These are phyloP conservation scores for Tyrophagus putrescentiae DNA, from an alignment of 1,140 invertebrate genomes.

Conservation along the genomic window DNA sequence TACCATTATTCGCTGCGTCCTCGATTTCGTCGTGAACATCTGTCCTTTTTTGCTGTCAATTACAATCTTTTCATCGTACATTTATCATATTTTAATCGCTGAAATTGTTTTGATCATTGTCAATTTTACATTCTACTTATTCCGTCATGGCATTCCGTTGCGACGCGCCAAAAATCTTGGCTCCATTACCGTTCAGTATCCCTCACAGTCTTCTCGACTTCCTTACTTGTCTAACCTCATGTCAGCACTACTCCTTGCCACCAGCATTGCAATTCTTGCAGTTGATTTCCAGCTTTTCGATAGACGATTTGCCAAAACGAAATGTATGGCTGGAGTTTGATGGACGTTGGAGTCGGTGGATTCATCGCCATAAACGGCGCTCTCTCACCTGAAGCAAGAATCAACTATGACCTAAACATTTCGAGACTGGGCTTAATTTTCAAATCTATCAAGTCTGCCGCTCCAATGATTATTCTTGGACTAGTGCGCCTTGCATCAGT, in stretches of 20 bases:
- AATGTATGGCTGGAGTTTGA: conserved; percentile 67
- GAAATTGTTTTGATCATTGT: neutral
- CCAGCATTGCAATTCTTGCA: conserved; percentile 60
- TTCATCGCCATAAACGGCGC: conserved; percentile 55
- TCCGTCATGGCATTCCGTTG: neutral
- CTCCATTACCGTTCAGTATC: neutral
- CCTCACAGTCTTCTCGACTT: neutral
- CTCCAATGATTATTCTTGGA: conserved; percentile 45
- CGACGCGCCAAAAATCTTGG: neutral
- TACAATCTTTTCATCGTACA: conserved; percentile 1
- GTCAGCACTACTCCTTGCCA: conserved; percentile 15
- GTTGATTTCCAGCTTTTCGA: conserved; percentile 84
- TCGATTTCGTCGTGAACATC: conserved; percentile 15
- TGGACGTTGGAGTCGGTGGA: conserved; percentile 84
- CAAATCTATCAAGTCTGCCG: conserved; percentile 22
- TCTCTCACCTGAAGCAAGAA: conserved; percentile 22
- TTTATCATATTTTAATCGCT: neutral
- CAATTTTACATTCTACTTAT: neutral
- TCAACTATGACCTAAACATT: neutral
- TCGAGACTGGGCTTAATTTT: neutral
- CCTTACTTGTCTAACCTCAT: conserved; percentile 17
- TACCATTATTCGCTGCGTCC: neutral
- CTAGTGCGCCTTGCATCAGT: conserved; percentile 42
- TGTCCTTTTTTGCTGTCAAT: conserved; percentile 18
- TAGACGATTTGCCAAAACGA: conserved; percentile 68